These are phyloP conservation scores for Cotesia congregata DNA, from an alignment of 2,888 invertebrate genomes.

Conservation along the genomic window DNA sequence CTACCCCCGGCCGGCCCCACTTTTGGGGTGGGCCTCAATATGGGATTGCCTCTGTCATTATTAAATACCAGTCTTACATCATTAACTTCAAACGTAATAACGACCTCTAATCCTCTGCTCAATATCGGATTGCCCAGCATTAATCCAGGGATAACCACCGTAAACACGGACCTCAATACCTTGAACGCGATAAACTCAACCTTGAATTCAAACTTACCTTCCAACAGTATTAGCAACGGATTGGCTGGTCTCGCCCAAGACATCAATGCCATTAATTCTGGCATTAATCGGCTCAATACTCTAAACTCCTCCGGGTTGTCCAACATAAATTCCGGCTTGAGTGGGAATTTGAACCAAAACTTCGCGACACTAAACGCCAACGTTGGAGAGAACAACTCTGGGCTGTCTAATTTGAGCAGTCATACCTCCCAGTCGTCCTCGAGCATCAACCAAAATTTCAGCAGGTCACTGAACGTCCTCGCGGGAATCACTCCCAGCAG, in stretches of 20 bases:
- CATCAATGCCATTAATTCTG: slow-evolving; percentile 63
- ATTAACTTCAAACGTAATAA: slow-evolving; percentile 68
- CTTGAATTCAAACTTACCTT: slow-evolving; percentile 63
- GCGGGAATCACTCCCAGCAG: slow-evolving; percentile 60
- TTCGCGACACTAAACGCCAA: slow-evolving; percentile 61
- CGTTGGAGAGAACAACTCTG: slow-evolving; percentile 58
- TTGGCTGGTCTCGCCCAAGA: slow-evolving; percentile 65
- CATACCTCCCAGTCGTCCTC: not conserved
- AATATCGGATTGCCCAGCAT: slow-evolving; percentile 66
- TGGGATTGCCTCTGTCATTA: slow-evolving; percentile 69
- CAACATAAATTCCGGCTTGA: slow-evolving; percentile 63
- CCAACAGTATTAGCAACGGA: slow-evolving; percentile 66
- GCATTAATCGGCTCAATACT: slow-evolving; percentile 65
- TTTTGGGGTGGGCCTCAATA: slow-evolving; percentile 71
- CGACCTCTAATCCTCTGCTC: slow-evolving; percentile 68
- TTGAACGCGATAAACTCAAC: slow-evolving; percentile 66
- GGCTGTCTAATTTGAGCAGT: slow-evolving; percentile 57
- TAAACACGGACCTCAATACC: slow-evolving; percentile 66
- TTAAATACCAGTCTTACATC: slow-evolving; percentile 68
- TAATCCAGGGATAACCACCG: slow-evolving; percentile 64
- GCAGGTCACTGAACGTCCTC: slow-evolving; percentile 58
- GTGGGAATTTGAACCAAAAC: slow-evolving; percentile 64
- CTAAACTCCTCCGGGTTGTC: slow-evolving; percentile 64
- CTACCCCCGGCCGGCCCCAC: slow-evolving; percentile 70
- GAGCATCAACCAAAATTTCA: slow-evolving; percentile 26